Evolutionary conservation across 2,888 invertebrate genomes (phyloP), one percentile per base, ranked within the genome.

Genomic region (Esperia sulphurella): DNA sequence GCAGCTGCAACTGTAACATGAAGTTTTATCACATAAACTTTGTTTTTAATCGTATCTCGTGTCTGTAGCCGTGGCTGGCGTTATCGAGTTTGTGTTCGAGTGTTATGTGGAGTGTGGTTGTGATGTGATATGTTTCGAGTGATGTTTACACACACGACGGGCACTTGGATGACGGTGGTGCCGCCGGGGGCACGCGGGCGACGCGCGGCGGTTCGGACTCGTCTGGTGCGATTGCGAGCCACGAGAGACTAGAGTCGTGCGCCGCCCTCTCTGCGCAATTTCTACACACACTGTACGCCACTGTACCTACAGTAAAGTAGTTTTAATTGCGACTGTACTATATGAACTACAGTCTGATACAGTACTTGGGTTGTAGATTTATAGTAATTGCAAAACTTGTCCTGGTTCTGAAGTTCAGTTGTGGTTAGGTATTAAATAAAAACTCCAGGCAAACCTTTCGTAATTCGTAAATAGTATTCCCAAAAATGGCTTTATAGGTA

Each of bases 181-280:
- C 50, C 59, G 51, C 54, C 62, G 54, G 52, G 61, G 64, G 64
- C 61, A 55, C 55, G 58, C 63, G 63, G 45, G 66, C 61, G 64
- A 59, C 78, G 71, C 74, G 65, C 81, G 77, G 65, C 74, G 71
- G 75, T 55, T 63, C 57, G 63, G 58, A 76, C 74, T 71, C 75
- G 76, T 83, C 81, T 82, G 80, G 53, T 58, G 55, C 58, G 50
- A 46, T 35, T 7, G 33, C 14, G 33, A 28, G 10, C 43, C 40
- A n/a, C 46, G 46, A 41, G 51, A 3, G 42, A 41, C 47, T 35
- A 14, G 35, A 38, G 47, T 53, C 50, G 30, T 63, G 81, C 79
- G 83, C 76, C 76, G 77, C 41, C n/a, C 63, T 57, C 74, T 76
- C 81, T 85, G 84, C 84, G 86, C 85, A 83, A 70, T 82, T 70